Conservation (phyloP, 1,140 invertebrate genomes). For the Pygmarrhopalites habei region DNA sequence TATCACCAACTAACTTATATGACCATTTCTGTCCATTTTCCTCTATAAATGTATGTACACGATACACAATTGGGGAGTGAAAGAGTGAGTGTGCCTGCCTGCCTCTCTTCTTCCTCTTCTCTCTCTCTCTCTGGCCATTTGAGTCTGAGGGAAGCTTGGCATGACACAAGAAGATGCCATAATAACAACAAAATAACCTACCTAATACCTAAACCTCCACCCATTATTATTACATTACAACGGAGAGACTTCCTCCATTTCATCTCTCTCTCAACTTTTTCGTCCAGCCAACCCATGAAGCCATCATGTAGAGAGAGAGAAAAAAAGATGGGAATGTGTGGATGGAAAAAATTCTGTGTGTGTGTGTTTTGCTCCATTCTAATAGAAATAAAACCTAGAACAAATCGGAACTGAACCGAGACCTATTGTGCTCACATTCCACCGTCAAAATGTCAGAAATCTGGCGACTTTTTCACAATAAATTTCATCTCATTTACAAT, state of each 20-base stretch:
- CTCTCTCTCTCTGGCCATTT: no score
- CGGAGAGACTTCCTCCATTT: slow-evolving; percentile 8
- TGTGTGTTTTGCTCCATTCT: not conserved
- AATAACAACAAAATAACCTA: no score
- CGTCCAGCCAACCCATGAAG: not conserved
- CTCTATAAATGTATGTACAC: no score
- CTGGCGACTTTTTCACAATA: slow-evolving; percentile 37
- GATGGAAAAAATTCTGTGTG: not conserved
- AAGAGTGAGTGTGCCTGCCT: no score
- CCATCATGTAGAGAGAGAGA: not conserved
- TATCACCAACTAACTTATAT: not conserved
- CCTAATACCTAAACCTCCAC: slow-evolving; percentile 28
- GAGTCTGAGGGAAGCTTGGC: no score
- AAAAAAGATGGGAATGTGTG: no score
- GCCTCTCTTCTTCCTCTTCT: not conserved
- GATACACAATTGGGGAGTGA: no score
- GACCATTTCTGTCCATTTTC: not conserved
- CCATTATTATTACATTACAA: slow-evolving; percentile 32
- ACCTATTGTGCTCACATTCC: slow-evolving; percentile 26
- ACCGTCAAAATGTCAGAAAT: slow-evolving; percentile 37
- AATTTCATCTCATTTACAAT: slow-evolving; percentile 33
- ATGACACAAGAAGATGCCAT: no score
- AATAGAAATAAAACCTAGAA: not conserved
- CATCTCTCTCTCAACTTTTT: not conserved
- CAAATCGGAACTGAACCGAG: slow-evolving; percentile 1